Base-by-base conservation (phyloP, 2,797 vertebrate species). In the Argya squamiceps region DNA sequence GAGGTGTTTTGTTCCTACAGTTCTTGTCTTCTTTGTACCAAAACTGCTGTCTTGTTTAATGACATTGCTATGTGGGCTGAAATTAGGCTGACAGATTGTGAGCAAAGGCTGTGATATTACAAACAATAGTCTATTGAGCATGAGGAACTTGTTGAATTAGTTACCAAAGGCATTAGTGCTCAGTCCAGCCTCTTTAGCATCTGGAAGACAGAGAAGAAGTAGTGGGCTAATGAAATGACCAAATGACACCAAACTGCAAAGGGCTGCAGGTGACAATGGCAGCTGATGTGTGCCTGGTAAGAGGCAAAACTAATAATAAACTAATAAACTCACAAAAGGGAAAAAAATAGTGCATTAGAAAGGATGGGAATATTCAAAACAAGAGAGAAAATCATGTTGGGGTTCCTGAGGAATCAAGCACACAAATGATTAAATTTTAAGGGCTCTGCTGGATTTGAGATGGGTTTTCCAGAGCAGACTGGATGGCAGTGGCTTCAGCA, bases 61-160 rank as follows among this genome's bases (percentile, higher is more conserved):
- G 95, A 88, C 95, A 90, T 78, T 96, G 88, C 94, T 88, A 82
- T 58, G 79, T 90, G 95, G 80, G 80, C 70, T 94, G 96, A 95
- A 97, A 95, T 95, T 88, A 94, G 88, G 74, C 88, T 94, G 95
- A 95, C 92, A 96, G 96, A 95, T 93, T 95, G 94, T 84, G 88
- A 93, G 92, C 84, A 94, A 95, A 95, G 85, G 77, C 94, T 95
- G 89, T 92, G 88, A 56, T 96, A 94, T 88, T 95, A 41, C 80
- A 67, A 94, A 95, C 95, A 96, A 95, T 95, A 94, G 93, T 74
- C 92, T 91, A 94, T 82, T 96, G 88, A 89, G 85, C 75, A 69
- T 0, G 6, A 92, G 85, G 89, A 96, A 96, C 96, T 95, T 96
- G 95, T 96, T 95, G 95, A 96, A 92, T 96, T 80, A 56, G 76